Evolutionary conservation across 2,797 vertebrate genomes (phyloP), one percentile per base, ranked within the genome.

Genomic region (Periparus ater): DNA sequence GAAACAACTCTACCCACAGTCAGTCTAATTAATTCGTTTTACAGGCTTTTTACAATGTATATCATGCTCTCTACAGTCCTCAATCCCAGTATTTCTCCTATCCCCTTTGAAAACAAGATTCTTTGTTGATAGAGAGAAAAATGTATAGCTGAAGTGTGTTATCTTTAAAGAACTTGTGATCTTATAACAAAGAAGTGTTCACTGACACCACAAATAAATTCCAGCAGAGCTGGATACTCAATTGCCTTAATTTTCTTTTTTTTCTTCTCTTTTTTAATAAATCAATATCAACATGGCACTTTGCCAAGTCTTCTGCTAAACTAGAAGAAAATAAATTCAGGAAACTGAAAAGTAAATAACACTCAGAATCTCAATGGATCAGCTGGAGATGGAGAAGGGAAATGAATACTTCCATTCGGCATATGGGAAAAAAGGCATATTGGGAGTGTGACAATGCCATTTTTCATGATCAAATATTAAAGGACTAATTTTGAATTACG

Each of bases 171-270:
- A 93, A 91, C 71, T 45, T 89, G 50, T 86, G 88, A 95, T 95
- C 93, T 91, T 95, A 14, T 74, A 94, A 93, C 88, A 94, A 82
- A 85, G 91, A 86, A 85, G 22, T 34, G 80, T 63, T 96, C 94
- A 85, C 74, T 12, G 36, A 82, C 88, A 95, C 63, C 74, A 80
- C 55, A 94, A 96, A 94, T 91, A 96, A 91, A 95, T 96, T 91
- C 71, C 88, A 90, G 75, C 80, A 93, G 83, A 79, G 65, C 30
- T 85, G 61, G 71, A 91, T 91, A 91, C 34, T 80, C 80, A 65
- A 63, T 65, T 86, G 65, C 15, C 0, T 91, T 93, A n/a, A 81
- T 91, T 91, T 94, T 84, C 70, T 76, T 70, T 95, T 95, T 72
- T 84, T 87, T 72, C 60, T 55, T 76, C 25, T 78, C 38, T 51